phyloP scores from a whole-genome alignment of 2,888 invertebrate species.

The Mimumesa dahlbomi region DNA sequence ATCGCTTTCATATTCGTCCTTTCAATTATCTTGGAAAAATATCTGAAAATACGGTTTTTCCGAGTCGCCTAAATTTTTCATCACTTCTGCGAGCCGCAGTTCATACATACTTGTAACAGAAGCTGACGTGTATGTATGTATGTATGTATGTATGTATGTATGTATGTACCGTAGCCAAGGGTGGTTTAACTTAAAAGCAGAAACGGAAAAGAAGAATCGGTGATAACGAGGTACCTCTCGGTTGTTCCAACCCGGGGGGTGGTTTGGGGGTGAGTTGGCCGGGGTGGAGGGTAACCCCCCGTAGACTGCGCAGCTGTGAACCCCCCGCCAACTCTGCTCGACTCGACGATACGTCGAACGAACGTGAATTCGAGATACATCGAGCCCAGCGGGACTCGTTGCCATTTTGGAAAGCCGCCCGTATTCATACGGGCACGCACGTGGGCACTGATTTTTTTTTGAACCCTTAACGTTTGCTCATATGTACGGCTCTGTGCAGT shows the following conservation, averaged over 20 bases:
- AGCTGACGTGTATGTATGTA: no score
- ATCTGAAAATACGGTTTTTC: not conserved
- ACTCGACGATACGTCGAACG: slow-evolving; percentile 56
- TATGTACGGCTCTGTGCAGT: slow-evolving; percentile 62
- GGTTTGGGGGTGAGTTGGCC: slow-evolving; percentile 32
- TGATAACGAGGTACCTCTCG: slow-evolving; percentile 77
- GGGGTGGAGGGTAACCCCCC: slow-evolving; percentile 61
- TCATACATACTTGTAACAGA: no score
- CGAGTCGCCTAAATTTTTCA: no score
- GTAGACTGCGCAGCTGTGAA: slow-evolving; percentile 68
- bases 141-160: no score
- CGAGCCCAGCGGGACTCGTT: slow-evolving; percentile 66
- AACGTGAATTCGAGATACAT: slow-evolving; percentile 59
- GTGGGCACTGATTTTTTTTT: slow-evolving; percentile 65
- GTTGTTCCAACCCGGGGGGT: slow-evolving; percentile 46
- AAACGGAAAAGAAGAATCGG: slow-evolving; percentile 67
- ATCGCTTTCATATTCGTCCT: no score
- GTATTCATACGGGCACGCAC: slow-evolving; percentile 60
- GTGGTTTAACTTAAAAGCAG: slow-evolving; percentile 58
- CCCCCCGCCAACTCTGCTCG: slow-evolving; percentile 54
- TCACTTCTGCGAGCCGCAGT: no score
- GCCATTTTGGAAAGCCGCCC: slow-evolving; percentile 73
- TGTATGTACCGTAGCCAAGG: slow-evolving; percentile 42
- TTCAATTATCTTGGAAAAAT: not conserved
- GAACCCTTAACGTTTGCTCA: slow-evolving; percentile 64